These are phyloP conservation scores for Trichonephila inaurata DNA, from an alignment of 1,140 invertebrate species.

Conservation along the genomic window DNA sequence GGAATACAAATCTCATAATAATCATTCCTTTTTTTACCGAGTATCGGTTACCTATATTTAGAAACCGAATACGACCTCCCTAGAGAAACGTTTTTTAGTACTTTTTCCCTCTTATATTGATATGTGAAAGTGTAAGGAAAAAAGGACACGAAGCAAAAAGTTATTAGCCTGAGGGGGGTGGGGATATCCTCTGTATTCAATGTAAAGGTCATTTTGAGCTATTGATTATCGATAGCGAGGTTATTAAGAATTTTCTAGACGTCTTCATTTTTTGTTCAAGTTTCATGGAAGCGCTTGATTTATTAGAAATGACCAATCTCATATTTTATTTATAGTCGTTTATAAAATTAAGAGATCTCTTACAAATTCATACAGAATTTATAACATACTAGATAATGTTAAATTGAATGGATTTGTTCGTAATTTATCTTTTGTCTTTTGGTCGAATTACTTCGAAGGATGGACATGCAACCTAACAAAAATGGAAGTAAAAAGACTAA, in stretches of 20 bases:
- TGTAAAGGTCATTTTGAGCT: neutral
- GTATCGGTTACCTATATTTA: constrained; percentile 29
- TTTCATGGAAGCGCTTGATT: neutral
- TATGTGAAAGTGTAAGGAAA: neutral
- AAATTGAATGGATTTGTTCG: no score
- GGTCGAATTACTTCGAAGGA: no score
- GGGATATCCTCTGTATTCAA: neutral
- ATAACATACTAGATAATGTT: no score
- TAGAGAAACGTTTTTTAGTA: neutral
- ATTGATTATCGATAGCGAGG: neutral
- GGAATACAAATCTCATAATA: neutral
- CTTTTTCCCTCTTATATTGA: neutral
- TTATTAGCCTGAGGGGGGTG: no score
- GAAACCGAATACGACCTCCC: neutral
- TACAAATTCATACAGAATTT: no score
- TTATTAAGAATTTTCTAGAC: neutral
- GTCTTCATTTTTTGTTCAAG: neutral
- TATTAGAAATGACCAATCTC: neutral
- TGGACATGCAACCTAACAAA: no score
- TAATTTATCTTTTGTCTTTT: no score
- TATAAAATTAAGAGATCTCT: no score
- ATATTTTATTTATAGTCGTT: no score
- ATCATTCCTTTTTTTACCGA: neutral
- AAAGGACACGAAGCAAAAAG: neutral
- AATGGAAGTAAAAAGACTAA: no score